Base-by-base conservation (phyloP, 2,113 vertebrate species). In the Anser cygnoides region DNA sequence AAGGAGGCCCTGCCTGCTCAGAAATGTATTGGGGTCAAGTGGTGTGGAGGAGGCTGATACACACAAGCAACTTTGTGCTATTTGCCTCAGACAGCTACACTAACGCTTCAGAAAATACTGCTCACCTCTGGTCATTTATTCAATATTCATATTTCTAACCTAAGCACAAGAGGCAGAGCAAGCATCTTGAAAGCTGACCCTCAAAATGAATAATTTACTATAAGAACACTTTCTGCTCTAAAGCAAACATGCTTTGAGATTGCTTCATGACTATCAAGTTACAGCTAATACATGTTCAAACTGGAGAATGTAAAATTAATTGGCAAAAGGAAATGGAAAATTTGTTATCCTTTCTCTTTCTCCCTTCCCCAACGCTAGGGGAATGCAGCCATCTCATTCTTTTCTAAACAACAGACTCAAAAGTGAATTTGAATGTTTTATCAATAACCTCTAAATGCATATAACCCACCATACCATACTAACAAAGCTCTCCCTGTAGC, bases 31-130 rank as follows among this genome's bases (percentile, higher is more conserved):
- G 33, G 41, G 65, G 66, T 83, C n/a, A 83, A 31, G 21, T 41
- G 41, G 35, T 33, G 22, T 39, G 66, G 44, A 78, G 46, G 61
- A 52, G 44, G n/a, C 41, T 58, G 79, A 39, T 31, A 44, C 52
- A 61, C 57, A 39, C 57, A 52, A 84, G 77, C 76, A 89, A 46
- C 65, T 57, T 31, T 20, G 65, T 57, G 46, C 57, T 80, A 4
- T 71, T 85, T 74, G 75, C 55, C 75, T 86, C 58, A 70, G 59
- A 80, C 59, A 84, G 72, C 37, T 78, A 94, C 37, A 58, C 9
- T 73, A 3, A 2, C 25, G 49, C 71, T 77, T 79, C 75, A 74
- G 25, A 84, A 87, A 52, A 41, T n/a, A 4, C 72, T 81, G 84
- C 73, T 94, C 68, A 31, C 49, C 83, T 71, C 66, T 39, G 18